Evolutionary conservation across 2,113 vertebrate genomes (phyloP).

Genomic region (Pandion haliaetus): DNA sequence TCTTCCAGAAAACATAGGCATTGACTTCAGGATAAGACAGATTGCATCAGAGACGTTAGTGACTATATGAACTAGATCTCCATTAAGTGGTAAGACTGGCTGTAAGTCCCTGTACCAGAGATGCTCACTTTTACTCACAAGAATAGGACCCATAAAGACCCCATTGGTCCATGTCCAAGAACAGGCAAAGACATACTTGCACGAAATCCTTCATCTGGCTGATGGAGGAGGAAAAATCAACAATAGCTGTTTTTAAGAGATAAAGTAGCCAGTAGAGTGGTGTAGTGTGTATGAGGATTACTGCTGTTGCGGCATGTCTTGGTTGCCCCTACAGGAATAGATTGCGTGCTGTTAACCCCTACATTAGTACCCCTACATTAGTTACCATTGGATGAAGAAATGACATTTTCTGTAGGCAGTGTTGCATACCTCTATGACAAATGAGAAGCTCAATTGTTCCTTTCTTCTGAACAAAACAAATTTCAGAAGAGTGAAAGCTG

Average conservation of each 20-base stretch:
- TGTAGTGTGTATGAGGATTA: neutral
- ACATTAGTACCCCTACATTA: neutral
- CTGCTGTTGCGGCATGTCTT: neutral
- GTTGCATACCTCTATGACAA: neutral
- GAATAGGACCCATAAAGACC: neutral
- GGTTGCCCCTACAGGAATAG: neutral
- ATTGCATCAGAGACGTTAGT: neutral
- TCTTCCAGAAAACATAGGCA: neutral
- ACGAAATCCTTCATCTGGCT: neutral
- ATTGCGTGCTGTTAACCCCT: neutral
- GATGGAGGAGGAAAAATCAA: neutral
- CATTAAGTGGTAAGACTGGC: neutral
- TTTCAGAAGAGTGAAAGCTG: neutral
- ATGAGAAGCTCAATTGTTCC: neutral
- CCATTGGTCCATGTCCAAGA: neutral
- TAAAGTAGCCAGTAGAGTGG: neutral
- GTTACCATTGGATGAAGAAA: neutral
- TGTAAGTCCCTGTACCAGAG: neutral
- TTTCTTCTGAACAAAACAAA: neutral
- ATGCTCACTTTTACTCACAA: neutral
- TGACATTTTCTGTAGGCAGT: fast-evolving
- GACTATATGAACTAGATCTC: neutral
- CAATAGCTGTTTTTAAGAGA: neutral
- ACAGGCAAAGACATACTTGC: neutral
- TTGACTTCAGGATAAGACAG: neutral